These are phyloP conservation scores for Nasonia giraulti DNA, from an alignment of 1,140 invertebrate genomes.

Conservation along the genomic window DNA sequence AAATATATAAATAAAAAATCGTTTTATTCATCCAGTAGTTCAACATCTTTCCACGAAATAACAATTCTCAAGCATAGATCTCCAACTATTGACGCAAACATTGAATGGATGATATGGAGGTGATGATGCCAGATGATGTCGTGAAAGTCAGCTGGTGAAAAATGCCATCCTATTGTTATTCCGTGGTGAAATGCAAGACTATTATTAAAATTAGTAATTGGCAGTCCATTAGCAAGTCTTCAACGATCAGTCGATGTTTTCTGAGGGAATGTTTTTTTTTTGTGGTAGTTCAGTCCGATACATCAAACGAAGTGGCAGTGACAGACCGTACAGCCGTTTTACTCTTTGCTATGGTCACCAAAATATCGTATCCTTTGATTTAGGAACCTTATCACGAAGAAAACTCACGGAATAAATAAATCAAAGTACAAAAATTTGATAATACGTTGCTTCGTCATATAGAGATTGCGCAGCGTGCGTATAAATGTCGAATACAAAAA, in stretches of 20 bases:
- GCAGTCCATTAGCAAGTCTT: slow-evolving; percentile 55
- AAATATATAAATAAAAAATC: slow-evolving; percentile 47
- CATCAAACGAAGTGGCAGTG: slow-evolving; percentile 29
- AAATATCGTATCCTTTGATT: not conserved
- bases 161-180: slow-evolving; percentile 41
- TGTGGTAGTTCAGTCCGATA: slow-evolving; percentile 29
- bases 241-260: slow-evolving; percentile 51
- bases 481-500: slow-evolving; percentile 28
- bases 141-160: slow-evolving; percentile 64
- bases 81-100: slow-evolving; percentile 65
- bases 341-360: slow-evolving; percentile 24
- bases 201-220: slow-evolving; percentile 54
- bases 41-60: slow-evolving; percentile 50
- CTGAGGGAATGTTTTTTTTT: slow-evolving; percentile 55
- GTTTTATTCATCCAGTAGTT: slow-evolving; percentile 48
- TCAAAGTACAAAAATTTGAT: not conserved
- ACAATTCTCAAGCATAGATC: slow-evolving; percentile 40
- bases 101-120: slow-evolving; percentile 66
- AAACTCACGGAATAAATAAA: slow-evolving; percentile 30
- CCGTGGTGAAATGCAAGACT: slow-evolving; percentile 28
- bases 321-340: slow-evolving; percentile 30
- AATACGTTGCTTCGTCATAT: slow-evolving; percentile 3
- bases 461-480: not conserved
- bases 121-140: slow-evolving; percentile 65
- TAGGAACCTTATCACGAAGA: slow-evolving; percentile 30